These are phyloP conservation scores for Thymelicus lineola DNA, from an alignment of 2,888 invertebrate species.

Conservation along the genomic window DNA sequence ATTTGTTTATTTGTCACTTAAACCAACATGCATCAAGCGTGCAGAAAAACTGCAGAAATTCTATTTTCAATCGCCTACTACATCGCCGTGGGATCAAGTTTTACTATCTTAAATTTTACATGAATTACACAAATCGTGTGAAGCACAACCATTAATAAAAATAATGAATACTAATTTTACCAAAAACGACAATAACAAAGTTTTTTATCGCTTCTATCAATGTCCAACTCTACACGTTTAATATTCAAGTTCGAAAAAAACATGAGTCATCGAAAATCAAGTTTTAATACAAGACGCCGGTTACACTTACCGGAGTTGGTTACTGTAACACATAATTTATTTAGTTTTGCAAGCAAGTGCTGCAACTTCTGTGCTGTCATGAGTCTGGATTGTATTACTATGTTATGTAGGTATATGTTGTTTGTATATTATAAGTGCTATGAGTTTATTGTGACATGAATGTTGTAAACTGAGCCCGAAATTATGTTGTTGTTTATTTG, in stretches of 20 bases:
- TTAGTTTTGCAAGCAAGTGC: slow-evolving; percentile 31
- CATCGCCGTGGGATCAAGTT: no score
- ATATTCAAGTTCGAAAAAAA: background rate
- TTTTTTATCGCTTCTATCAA: background rate
- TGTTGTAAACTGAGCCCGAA: slow-evolving; percentile 12
- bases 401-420: background rate
- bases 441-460: slow-evolving; percentile 7
- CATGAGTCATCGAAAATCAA: slow-evolving; percentile 32
- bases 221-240: background rate
- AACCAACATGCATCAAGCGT: no score
- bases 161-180: no score
- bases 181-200: background rate
- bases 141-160: no score
- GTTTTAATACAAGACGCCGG: slow-evolving; percentile 9
- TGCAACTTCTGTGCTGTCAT: slow-evolving; percentile 17
- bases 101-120: no score
- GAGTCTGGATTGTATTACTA: slow-evolving; percentile 12
- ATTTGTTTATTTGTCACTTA: no score
- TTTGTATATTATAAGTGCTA: background rate
- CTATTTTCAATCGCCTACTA: no score
- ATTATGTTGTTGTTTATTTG: slow-evolving; percentile 11
- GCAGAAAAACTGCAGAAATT: no score
- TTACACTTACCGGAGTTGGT: background rate
- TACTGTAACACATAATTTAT: slow-evolving; percentile 31
- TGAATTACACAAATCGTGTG: no score